Base-by-base conservation (phyloP, 2,888 invertebrate genomes). In the Plagiodera versicolora region DNA sequence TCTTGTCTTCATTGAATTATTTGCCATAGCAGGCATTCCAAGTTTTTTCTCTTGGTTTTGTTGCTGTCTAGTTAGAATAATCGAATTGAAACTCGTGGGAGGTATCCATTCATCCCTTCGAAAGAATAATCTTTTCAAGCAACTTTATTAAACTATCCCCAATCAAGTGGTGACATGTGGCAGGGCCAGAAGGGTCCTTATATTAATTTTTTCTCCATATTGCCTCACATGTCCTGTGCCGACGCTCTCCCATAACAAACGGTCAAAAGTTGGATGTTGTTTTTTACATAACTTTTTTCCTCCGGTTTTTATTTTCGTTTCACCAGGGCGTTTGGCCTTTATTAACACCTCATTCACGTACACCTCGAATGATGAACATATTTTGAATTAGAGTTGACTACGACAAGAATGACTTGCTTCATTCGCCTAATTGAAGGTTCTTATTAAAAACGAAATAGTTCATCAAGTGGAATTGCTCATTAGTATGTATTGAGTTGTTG, bases 301-400 rank as follows among this genome's bases (percentile, higher is more conserved):
- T 24, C 39, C 14, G 46, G 48, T 54, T 54, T 53, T 59, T 28
- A 49, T 28, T 59, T 53, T 59, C 49, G 14, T 49, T 2, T 28
- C 28, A 14, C 39, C 18, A 39, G 39, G 49, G 32, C 57, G 55
- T 51, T 60, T 54, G 59, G 59, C 46, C 54, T 54, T 35, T 58
- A 57, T 63, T 58, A 60, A 55, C 63, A 63, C 60, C 58, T 63
- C 56, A 57, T 56, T 56, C 59, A 60, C 39, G 20, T 53, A 45
- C 28, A 45, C 28, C 24, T 44, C 44, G 44, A 44, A 24, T 53
- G 44, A 53, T 53, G 24, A 28, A 53, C 53, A 44, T 44, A 44
- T 53, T 44, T 53, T 39, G 14, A 4, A 39, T 39, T 14, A n/a
- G 14, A 39, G 14, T 14, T 39, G 32, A 32, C 32, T 32, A 32